These are phyloP conservation scores for Andrena haemorrhoa DNA, from an alignment of 2,888 invertebrate genomes.

Conservation along the genomic window DNA sequence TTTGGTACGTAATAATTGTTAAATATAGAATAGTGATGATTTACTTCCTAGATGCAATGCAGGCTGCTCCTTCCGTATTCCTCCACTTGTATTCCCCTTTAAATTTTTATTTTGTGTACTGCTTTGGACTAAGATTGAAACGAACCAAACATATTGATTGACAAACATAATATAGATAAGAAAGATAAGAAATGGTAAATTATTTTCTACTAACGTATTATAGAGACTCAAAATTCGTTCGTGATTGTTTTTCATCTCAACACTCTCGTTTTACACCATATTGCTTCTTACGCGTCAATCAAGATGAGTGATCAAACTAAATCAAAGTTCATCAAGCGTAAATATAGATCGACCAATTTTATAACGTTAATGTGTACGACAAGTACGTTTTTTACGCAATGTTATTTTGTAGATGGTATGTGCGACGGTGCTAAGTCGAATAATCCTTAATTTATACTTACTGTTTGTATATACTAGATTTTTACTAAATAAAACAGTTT, in stretches of 20 bases:
- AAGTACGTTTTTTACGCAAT: slow-evolving; percentile 42
- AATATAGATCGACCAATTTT: slow-evolving; percentile 39
- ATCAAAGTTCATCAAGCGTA: slow-evolving; percentile 23
- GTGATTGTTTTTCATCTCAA: neutral
- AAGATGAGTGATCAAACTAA: slow-evolving; percentile 32
- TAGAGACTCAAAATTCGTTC: neutral
- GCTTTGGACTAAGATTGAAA: slow-evolving; percentile 13
- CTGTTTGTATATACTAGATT: slow-evolving; percentile 82
- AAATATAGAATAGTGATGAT: slow-evolving; percentile 22
- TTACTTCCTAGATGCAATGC: slow-evolving; percentile 29
- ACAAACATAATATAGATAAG: slow-evolving; percentile 1
- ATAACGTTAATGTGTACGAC: slow-evolving; percentile 43
- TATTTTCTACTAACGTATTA: neutral
- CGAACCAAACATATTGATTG: slow-evolving; percentile 33
- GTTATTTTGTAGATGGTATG: slow-evolving; percentile 68
- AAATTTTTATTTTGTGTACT: slow-evolving; percentile 6
- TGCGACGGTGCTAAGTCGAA: slow-evolving; percentile 80
- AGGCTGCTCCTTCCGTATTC: slow-evolving; percentile 10
- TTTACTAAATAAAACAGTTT: slow-evolving; percentile 81
- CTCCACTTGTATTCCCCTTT: slow-evolving; percentile 10
- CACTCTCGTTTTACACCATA: neutral
- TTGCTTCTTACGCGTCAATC: slow-evolving; percentile 25
- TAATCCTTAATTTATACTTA: slow-evolving; percentile 81
- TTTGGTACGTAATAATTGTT: slow-evolving; percentile 6
- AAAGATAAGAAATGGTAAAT: neutral